A percentile compares a stretch with the other conserved stretches of the same genome.
phyloP scores from a whole-genome alignment of 1,140 invertebrate genomes.

The Drosophila mauritiana region DNA sequence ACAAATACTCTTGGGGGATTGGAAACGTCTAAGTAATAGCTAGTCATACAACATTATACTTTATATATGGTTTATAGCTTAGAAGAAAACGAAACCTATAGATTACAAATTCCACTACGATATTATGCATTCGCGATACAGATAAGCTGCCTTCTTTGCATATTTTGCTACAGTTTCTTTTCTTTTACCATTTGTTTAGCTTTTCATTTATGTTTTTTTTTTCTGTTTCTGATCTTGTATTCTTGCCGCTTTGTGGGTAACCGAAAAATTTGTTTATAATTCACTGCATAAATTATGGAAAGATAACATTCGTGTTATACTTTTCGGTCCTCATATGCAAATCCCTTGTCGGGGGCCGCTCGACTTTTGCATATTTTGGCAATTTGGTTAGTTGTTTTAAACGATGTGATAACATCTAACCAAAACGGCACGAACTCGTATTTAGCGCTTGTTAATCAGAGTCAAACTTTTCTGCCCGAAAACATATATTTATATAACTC shows the following conservation, averaged over 20 bases:
- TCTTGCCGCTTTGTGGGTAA: constrained; percentile 30
- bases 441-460: constrained; percentile 62
- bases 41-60: constrained; percentile 30
- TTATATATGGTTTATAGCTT: constrained; percentile 58
- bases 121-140: constrained; percentile 66
- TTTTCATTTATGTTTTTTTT: constrained; percentile 22
- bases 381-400: constrained; percentile 82
- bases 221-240: constrained; percentile 33
- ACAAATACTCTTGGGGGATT: constrained; percentile 49
- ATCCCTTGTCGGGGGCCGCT: constrained; percentile 30
- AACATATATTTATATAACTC: constrained; percentile 40
- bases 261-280: constrained; percentile 54
- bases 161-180: constrained; percentile 70
- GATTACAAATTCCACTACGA: constrained; percentile 74
- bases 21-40: constrained; percentile 22
- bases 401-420: constrained; percentile 78
- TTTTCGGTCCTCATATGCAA: constrained; percentile 38
- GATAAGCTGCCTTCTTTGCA: constrained; percentile 56
- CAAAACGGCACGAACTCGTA: constrained; percentile 67
- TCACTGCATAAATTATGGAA: constrained; percentile 45
- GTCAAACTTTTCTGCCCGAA: constrained; percentile 14
- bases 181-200: constrained; percentile 42
- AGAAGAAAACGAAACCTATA: constrained; percentile 63
- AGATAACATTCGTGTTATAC: constrained; percentile 39
- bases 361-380: constrained; percentile 72